Conservation (phyloP, 2,888 invertebrate species). For the Lasius platythorax region DNA sequence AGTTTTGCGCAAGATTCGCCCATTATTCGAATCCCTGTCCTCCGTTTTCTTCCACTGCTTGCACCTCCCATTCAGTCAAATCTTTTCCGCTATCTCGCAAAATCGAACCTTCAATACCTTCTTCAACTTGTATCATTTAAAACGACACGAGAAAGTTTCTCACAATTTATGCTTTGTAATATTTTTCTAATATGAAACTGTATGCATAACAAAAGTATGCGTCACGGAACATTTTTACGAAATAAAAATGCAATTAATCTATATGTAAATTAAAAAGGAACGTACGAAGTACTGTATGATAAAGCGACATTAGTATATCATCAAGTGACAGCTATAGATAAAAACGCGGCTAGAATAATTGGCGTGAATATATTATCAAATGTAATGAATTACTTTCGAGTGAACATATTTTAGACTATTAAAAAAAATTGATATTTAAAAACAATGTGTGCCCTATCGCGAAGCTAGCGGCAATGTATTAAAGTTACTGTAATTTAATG, state of each 20-base stretch:
- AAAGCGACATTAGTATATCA: background rate
- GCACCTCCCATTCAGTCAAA: constrained; percentile 35
- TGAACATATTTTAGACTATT: background rate
- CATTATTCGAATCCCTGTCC: constrained; percentile 69
- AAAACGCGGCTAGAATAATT: background rate
- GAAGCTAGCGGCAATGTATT: constrained; percentile 20
- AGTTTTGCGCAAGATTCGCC: constrained; percentile 74
- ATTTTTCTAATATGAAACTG: constrained; percentile 2
- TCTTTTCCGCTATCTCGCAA: constrained; percentile 27
- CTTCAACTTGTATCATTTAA: constrained; percentile 49
- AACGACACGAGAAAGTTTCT: constrained; percentile 2
- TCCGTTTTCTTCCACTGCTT: constrained; percentile 45
- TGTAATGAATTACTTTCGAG: background rate
- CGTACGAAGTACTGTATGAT: background rate
- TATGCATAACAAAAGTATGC: background rate
- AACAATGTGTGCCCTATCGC: background rate
- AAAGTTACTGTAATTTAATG: constrained; percentile 39
- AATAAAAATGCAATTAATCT: background rate
- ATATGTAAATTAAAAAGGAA: constrained; percentile 4
- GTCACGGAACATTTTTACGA: background rate
- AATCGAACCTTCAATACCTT: constrained; percentile 58
- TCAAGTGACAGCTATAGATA: background rate
- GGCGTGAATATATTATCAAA: background rate
- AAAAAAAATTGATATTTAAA: background rate
- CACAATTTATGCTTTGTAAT: background rate